Evolutionary conservation across 2,888 invertebrate species (phyloP).

Genomic region (Amblyjoppa proteus): DNA sequence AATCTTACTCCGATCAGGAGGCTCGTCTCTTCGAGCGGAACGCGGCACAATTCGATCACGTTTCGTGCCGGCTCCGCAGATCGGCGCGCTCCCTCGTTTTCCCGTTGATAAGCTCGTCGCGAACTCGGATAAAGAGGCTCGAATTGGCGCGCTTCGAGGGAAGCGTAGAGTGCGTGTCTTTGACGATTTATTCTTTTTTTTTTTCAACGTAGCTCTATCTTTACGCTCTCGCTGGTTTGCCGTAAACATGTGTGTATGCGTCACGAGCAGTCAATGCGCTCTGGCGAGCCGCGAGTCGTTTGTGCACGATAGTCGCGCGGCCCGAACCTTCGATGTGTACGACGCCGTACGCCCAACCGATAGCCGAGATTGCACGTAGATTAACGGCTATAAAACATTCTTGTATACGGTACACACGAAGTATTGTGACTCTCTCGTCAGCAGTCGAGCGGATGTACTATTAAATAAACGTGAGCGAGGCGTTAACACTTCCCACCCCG

Average conservation of each 20-base stretch:
- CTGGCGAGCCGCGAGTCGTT: conserved; percentile 18
- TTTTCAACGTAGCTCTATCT: neutral
- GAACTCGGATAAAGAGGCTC: neutral
- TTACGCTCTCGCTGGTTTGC: conserved; percentile 48
- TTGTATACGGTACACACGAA: neutral
- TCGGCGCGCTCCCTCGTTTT: conserved; percentile 1
- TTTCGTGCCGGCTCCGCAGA: neutral
- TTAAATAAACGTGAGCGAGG: conserved; percentile 60
- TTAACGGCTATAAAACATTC: conserved; percentile 2
- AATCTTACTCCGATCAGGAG: neutral
- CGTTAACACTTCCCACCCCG: conserved; percentile 21
- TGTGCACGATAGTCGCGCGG: conserved; percentile 44
- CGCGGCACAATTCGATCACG: conserved; percentile 5
- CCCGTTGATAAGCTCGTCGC: neutral
- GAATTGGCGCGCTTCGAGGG: neutral
- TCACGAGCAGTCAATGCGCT: conserved; percentile 40
- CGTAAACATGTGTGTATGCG: neutral
- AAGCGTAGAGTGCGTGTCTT: conserved; percentile 43
- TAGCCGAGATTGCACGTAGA: conserved; percentile 19
- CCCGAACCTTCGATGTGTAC: conserved; percentile 3
- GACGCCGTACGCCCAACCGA: conserved; percentile 6
- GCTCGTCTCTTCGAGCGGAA: neutral
- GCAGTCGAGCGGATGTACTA: conserved; percentile 53
- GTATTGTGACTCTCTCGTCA: conserved; percentile 41
- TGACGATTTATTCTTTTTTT: conserved; percentile 39